Base-by-base conservation (phyloP, 2,113 vertebrate genomes). In the Hippocampus mohnikei region DNA sequence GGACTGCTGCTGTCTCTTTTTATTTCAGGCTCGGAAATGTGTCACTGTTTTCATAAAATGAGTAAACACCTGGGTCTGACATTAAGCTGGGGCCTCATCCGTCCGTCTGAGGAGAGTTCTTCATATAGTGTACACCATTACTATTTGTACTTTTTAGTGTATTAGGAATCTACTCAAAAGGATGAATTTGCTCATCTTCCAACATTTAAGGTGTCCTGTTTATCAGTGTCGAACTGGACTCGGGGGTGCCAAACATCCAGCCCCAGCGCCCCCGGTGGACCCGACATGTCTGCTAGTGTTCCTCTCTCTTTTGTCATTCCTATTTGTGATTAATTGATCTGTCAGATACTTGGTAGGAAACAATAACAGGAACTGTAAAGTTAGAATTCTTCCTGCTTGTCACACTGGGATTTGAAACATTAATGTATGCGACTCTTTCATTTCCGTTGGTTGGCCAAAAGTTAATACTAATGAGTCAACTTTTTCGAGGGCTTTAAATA, bases 291-390 rank as follows among this genome's bases (percentile, higher is more conserved):
- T 89, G 87, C 87, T 84, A 67, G 73, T 71, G 78, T 82, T 88
- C 82, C 84, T 77, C 79, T 83, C 21, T 78, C 72, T 89, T 88
- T 63, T 88, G 85, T 90, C 87, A 87, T 71, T 83, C 40, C 56
- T 56, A 52, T 20, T 72, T 86, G 78, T 90, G 91, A 93, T 89
- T 72, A 80, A 92, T 91, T 59, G 61, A 33, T 86, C 78, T 82
- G 78, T 78, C 85, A 76, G 78, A 76, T 63, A 70, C 84, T 89
- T 83, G 89, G 90, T 88, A 85, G 86, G 84, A 91, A 91, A 91
- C 88, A 92, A 92, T 88, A 93, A 92, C 91, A 92, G 92, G 92
- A 93, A 92, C 84, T 90, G 82, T 88, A 91, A 88, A 89, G 81
- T 87, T 89, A 84, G 87, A 90, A 81, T 78, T 85, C 72, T 77